These are phyloP conservation scores for Horisme vitalbata DNA, from an alignment of 2,888 invertebrate species.

Conservation along the genomic window DNA sequence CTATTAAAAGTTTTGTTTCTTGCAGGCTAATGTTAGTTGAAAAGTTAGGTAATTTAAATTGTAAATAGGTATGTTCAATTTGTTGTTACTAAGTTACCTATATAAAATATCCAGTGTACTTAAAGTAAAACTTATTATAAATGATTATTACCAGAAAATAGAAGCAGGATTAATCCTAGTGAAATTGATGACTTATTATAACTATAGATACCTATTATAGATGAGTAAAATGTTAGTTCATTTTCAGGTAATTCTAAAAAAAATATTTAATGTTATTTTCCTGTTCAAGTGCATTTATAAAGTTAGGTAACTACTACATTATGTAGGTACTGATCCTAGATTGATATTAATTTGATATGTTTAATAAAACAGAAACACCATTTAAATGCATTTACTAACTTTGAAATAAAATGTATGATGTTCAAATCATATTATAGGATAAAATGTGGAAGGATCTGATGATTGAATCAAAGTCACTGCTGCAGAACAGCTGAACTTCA, in stretches of 20 bases:
- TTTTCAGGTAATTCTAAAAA: too few species aligned
- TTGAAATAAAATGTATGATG: not conserved
- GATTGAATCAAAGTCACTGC: slow-evolving; percentile 1
- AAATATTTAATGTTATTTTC: too few species aligned
- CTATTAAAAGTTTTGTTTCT: slow-evolving; percentile 8
- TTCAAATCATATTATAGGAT: too few species aligned
- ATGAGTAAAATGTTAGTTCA: too few species aligned
- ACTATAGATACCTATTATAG: too few species aligned
- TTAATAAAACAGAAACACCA: too few species aligned
- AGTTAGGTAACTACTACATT: too few species aligned
- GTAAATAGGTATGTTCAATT: slow-evolving; percentile 15
- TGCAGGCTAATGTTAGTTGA: slow-evolving; percentile 8
- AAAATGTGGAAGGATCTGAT: not conserved
- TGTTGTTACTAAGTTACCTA: slow-evolving; percentile 14
- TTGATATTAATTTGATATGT: too few species aligned
- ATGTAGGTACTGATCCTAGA: too few species aligned
- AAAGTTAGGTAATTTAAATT: slow-evolving; percentile 13
- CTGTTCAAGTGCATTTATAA: too few species aligned
- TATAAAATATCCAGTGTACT: slow-evolving; percentile 3
- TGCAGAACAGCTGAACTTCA: slow-evolving; percentile 35
- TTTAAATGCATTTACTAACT: too few species aligned
- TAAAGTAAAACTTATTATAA: not conserved
- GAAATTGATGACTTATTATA: not conserved
- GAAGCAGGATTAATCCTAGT: not conserved
- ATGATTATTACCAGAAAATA: not conserved